Evolutionary conservation across 2,888 invertebrate species (phyloP), one percentile per base, ranked within the genome.

Genomic region (Hoplodrina ambigua): DNA sequence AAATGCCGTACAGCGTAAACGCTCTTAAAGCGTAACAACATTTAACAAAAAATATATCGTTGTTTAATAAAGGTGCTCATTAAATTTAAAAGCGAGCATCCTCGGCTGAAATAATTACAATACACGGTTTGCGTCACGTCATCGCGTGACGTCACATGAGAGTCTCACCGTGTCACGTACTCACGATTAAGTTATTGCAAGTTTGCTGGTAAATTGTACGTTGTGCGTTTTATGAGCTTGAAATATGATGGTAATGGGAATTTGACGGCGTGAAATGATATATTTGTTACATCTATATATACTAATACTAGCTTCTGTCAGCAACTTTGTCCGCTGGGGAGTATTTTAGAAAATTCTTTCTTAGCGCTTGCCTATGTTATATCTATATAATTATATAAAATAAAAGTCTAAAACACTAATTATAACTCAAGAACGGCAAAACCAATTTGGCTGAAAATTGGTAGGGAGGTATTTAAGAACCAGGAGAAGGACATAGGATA

Each of bases 1-100:
- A 25, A 25, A 25, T 25, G 25, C 25, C 25, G 25, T 25, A 25
- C 25, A 2, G 25, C 25, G 25, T 25, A 25, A 25, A 25, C 25
- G 25, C 25, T 25, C 25, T 25, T 1, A 25, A 72, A 53, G 53
- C 52, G 30, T 52, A n/a, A n/a, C n/a, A n/a, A 61, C 10, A 65
- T 73, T 73, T 49, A 58, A 60, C 55, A 49, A 74, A 74, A 78
- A 78, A 78, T 69, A 37, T 70, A 37, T 54, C 46, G 56, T 54
- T 57, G 62, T 75, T 61, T 74, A 78, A 78, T 82, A 75, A 83
- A 78, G 69, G 20, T 53, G 52, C 67, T 72, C 75, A 69, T 83
- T 78, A 83, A 82, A 78, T 71, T 78, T 78, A 65, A 80, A 69
- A 58, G 66, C 72, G 54, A 75, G 65, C 63, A 71, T 74, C 64